Evolutionary conservation across 1,140 invertebrate species (phyloP), one percentile per base, ranked within the genome.

Genomic region (Anthonomus grandis): DNA sequence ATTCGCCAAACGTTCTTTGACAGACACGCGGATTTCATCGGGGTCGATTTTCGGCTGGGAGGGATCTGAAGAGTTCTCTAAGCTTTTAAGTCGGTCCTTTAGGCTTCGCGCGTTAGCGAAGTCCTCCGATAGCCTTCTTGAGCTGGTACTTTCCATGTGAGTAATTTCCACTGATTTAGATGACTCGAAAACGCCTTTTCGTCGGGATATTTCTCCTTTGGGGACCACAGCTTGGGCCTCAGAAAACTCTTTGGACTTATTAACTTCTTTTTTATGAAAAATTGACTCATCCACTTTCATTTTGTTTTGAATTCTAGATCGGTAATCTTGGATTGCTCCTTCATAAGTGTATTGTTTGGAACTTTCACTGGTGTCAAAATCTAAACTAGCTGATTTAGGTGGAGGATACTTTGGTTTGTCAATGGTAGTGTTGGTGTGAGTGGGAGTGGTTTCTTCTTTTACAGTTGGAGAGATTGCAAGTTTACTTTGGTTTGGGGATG

Each of bases 261-360:
- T 37, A 65, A 65, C 56, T 56, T 70, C 62, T 5, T 59, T 60
- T 48, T 62, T 69, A 13, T 46, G 60, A 27, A 72, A 64, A 23
- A 64, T 58, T 8, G 66, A 64, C 22, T 70, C 64, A 31, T 71
- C 65, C 3, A 69, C 44, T 34, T 70, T 66, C 50, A 65, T 86
- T 67, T 76, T 83, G 38, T 78, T 78, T 60, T 65, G 64, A 54
- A 86, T 87, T 66, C 82, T 82, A 54, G 82, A 87, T 51, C 90
- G 86, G 69, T 92, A 91, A 56, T 86, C 85, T 64, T 90, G 86
- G 58, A 91, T 91, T 54, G 89, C 89, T 59, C 87, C 84, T 71
- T 92, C 90, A 70, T 90, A 92, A 0, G 89, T 91, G 71, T 91
- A 92, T 68, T 91, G 89, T 59, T 87, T 83, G 3, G 80, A 78